A percentile compares a stretch with the other conserved stretches of the same genome.
phyloP scores from a whole-genome alignment of 2,113 vertebrate genomes.

The Strix uralensis region DNA sequence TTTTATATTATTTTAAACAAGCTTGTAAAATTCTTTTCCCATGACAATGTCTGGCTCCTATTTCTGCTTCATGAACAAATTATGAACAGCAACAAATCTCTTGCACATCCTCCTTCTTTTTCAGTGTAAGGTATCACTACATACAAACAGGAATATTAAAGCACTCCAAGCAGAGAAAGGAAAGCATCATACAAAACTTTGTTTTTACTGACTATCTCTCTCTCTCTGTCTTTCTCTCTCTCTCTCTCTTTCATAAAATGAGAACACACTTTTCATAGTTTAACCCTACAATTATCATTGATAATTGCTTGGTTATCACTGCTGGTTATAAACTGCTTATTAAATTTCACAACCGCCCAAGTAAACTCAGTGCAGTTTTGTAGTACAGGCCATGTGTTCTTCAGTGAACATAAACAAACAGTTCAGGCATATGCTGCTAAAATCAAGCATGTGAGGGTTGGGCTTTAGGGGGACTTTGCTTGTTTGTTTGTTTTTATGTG shows the following conservation, averaged over 20 bases:
- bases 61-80: neutral
- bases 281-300: neutral
- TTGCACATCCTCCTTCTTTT: neutral
- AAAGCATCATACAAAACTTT: neutral
- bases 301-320: neutral
- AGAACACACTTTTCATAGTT: neutral
- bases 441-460: neutral
- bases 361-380: neutral
- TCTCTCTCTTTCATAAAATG: neutral
- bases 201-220: neutral
- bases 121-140: neutral
- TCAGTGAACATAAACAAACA: neutral
- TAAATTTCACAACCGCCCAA: neutral
- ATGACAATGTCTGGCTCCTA: neutral
- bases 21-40: neutral
- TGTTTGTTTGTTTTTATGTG: neutral
- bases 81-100: neutral
- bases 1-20: neutral
- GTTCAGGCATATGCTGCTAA: neutral
- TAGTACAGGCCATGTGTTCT: neutral
- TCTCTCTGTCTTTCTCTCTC: too few species aligned
- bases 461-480: neutral
- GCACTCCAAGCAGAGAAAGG: neutral
- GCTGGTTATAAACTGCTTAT: neutral
- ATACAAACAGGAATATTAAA: neutral